phyloP scores from a whole-genome alignment of 2,888 invertebrate species.

The Heliothis peltigera region DNA sequence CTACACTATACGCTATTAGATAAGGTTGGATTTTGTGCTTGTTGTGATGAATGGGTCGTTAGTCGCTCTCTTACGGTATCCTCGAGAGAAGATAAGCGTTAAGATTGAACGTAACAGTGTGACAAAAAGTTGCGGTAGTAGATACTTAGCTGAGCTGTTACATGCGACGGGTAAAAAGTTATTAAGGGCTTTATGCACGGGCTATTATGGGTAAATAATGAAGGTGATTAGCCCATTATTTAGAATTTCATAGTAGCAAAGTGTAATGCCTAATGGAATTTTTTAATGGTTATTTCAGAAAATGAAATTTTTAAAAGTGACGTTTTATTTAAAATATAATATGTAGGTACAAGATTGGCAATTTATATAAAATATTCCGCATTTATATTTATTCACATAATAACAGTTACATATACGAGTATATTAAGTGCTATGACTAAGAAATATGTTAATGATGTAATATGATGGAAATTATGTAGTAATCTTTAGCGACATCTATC shows the following conservation, averaged over 20 bases:
- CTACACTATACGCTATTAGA: constrained; percentile 29
- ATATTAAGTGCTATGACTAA: constrained; percentile 1
- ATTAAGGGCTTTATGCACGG: constrained; percentile 28
- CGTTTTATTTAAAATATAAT: not conserved
- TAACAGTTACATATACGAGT: not conserved
- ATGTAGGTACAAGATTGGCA: constrained; percentile 6
- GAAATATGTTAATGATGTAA: constrained; percentile 37
- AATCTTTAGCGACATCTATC: constrained; percentile 10
- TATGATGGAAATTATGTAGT: constrained; percentile 21
- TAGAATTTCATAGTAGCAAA: not conserved
- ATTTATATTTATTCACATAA: constrained; percentile 20
- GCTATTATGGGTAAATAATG: not conserved
- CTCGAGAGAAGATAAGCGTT: constrained; percentile 53
- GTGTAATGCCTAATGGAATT: not conserved
- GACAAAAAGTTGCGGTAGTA: constrained; percentile 57
- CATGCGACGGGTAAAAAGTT: constrained; percentile 37
- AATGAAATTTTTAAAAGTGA: too few relatives aligned
- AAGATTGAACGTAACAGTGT: constrained; percentile 49
- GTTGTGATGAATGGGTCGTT: constrained; percentile 47
- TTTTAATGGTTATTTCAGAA: not conserved
- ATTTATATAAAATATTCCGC: constrained; percentile 12
- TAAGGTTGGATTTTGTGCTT: constrained; percentile 54
- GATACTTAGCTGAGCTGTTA: constrained; percentile 50
- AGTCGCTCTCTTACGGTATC: constrained; percentile 52
- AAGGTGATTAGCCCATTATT: not conserved